A percentile compares a stretch with the other conserved stretches of the same genome.
Conservation (phyloP, 2,888 invertebrate genomes). For the Disparrhopalites patrizii region DNA sequence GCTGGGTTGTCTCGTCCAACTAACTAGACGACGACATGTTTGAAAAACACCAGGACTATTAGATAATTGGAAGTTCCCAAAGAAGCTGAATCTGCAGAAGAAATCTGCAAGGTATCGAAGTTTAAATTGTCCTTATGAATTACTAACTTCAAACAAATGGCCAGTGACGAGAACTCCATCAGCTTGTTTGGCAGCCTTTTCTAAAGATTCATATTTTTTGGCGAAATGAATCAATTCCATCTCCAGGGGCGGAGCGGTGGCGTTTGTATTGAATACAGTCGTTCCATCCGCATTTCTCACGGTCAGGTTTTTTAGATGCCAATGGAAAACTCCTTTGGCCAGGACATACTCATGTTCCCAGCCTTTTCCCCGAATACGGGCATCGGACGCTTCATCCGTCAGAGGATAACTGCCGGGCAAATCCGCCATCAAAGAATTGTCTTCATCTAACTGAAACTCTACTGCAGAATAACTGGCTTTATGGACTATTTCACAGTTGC, state of each 20-base stretch:
- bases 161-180: constrained; percentile 33
- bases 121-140: neutral
- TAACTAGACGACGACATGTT: constrained; percentile 1
- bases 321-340: constrained; percentile 3
- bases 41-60: neutral
- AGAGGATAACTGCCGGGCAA: neutral
- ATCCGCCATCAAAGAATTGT: neutral
- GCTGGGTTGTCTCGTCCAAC: constrained; percentile 26
- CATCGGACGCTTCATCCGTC: constrained; percentile 10
- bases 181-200: constrained; percentile 13
- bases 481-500: too few relatives aligned
- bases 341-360: constrained; percentile 13
- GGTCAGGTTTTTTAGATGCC: constrained; percentile 14
- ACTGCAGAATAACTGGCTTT: neutral
- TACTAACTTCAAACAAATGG: constrained; percentile 33
- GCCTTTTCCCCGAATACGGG: constrained; percentile 27
- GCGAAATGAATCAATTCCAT: constrained; percentile 37
- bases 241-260: constrained; percentile 28
- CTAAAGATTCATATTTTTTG: constrained; percentile 18
- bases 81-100: neutral
- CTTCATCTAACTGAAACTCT: constrained; percentile 25
- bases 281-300: constrained; percentile 12
- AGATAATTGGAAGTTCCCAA: neutral
- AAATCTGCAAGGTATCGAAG: too few relatives aligned
- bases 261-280: constrained; percentile 12